Conservation (phyloP, 1,140 invertebrate species). For the Drosophila pectinifera region DNA sequence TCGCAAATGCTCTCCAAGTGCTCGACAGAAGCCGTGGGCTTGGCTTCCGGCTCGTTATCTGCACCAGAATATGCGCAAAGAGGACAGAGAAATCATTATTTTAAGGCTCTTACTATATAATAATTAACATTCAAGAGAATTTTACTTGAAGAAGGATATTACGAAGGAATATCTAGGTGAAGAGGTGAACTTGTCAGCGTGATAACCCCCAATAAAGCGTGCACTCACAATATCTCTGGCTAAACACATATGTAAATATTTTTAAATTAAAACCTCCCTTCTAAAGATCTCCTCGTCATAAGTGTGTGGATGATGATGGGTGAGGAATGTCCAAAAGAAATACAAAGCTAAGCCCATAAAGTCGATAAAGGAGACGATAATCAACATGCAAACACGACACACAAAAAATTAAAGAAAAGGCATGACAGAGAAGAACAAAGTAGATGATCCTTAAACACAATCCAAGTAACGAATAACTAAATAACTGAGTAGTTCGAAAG, state of each 20-base stretch:
- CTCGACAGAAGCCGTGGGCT: slow-evolving; percentile 80
- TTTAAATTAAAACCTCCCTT: slow-evolving; percentile 14
- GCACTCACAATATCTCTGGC: slow-evolving; percentile 1
- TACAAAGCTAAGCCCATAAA: slow-evolving; percentile 10
- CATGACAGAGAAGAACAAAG: slow-evolving; percentile 1
- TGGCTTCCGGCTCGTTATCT: slow-evolving; percentile 85
- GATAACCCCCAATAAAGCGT: slow-evolving; percentile 17
- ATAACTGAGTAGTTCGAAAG: slow-evolving; percentile 3
- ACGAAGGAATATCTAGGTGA: neutral
- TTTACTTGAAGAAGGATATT: neutral
- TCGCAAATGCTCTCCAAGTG: slow-evolving; percentile 89
- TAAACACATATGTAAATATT: slow-evolving; percentile 4
- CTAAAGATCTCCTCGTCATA: neutral
- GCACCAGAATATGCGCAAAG: slow-evolving; percentile 6
- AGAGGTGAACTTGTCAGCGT: neutral
- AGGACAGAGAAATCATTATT: neutral
- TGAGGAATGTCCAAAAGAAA: neutral
- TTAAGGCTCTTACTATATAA: neutral
- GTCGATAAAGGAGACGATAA: slow-evolving; percentile 10
- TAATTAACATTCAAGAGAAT: neutral
- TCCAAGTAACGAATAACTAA: slow-evolving; percentile 1
- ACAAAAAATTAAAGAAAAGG: slow-evolving; percentile 14
- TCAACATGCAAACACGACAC: slow-evolving; percentile 28
- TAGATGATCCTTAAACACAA: neutral
- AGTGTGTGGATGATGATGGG: slow-evolving; percentile 3